These are phyloP conservation scores for Augiades crinisus DNA, from an alignment of 2,888 invertebrate species.

Conservation along the genomic window DNA sequence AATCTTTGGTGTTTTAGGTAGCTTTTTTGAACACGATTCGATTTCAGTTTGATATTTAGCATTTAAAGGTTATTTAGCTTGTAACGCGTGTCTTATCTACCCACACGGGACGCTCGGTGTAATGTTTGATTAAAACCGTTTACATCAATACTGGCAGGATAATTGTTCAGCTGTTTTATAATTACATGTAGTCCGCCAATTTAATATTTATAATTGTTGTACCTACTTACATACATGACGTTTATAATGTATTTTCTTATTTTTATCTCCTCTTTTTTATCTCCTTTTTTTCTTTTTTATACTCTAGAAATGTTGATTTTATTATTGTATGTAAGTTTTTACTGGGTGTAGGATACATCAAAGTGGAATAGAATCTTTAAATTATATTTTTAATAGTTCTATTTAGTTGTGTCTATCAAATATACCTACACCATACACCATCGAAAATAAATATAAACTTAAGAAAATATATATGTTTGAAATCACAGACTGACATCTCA, in stretches of 20 bases:
- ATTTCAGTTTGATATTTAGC: conserved; percentile 33
- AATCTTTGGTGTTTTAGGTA: conserved; percentile 67
- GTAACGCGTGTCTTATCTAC: conserved; percentile 6
- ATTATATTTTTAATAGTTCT: too few species aligned
- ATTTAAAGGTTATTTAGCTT: conserved; percentile 8
- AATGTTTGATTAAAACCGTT: conserved; percentile 6
- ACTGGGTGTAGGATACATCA: too few species aligned
- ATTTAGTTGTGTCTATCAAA: too few species aligned
- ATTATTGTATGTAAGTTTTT: too few species aligned
- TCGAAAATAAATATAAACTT: too few species aligned
- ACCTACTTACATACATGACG: background rate
- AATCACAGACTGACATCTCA: background rate
- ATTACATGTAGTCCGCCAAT: conserved; percentile 4
- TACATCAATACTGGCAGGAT: background rate
- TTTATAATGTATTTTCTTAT: too few species aligned
- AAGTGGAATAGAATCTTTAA: too few species aligned
- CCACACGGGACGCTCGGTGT: conserved; percentile 10
- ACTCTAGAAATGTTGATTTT: too few species aligned
- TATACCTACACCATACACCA: too few species aligned
- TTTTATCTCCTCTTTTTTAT: too few species aligned
- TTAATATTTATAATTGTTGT: background rate
- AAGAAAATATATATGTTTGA: too few species aligned
- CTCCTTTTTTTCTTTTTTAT: too few species aligned
- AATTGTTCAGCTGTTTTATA: conserved; percentile 19
- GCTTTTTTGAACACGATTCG: conserved; percentile 63